Evolutionary conservation across 2,113 vertebrate species (phyloP), one percentile per base, ranked within the genome.

Genomic region (Rhinoderma darwinii): DNA sequence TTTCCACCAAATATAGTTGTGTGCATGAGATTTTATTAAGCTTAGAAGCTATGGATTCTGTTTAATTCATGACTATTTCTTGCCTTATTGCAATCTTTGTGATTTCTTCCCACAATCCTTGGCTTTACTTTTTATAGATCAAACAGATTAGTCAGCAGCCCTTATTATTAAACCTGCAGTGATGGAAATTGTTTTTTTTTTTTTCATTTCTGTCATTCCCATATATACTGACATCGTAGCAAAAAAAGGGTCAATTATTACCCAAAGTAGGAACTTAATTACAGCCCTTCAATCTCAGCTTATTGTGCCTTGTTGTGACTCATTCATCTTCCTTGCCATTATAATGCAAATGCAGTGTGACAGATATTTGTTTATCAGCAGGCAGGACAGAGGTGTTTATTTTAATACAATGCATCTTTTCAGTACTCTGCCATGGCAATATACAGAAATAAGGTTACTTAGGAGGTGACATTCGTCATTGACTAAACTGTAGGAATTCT

Each of bases 161-260:
- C n/a, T 43, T 61, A 66, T 44, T 82, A 63, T 63, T 44, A 66
- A 39, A 44, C 59, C 25, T 44, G 56, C 39, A 30, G 56, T 56
- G 54, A 37, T 80, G 35, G 9, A n/a, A 43, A 41, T 81, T 54
- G 56, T 81, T 37, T 56, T 43, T 9, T 39, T 72, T 61, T 41
- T 81, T 15, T 43, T 80, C 3, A 25, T 41, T 61, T 39, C 39
- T 43, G 22, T 30, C 7, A 6, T 81, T 63, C 15, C 37, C n/a
- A n/a, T 66, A 44, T 81, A 63, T 39, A 1, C 56, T 82, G 79
- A 63, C 79, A 66, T 82, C 30, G 27, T 63, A 41, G n/a, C 59
- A 41, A 47, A 74, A n/a, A 63, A 72, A 82, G 56, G 79, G 79
- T 82, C 56, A 82, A 82, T 82, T 82, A 82, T 63, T 82, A 32